Evolutionary conservation across 2,797 vertebrate species (phyloP).

Genomic region (Fringilla coelebs): DNA sequence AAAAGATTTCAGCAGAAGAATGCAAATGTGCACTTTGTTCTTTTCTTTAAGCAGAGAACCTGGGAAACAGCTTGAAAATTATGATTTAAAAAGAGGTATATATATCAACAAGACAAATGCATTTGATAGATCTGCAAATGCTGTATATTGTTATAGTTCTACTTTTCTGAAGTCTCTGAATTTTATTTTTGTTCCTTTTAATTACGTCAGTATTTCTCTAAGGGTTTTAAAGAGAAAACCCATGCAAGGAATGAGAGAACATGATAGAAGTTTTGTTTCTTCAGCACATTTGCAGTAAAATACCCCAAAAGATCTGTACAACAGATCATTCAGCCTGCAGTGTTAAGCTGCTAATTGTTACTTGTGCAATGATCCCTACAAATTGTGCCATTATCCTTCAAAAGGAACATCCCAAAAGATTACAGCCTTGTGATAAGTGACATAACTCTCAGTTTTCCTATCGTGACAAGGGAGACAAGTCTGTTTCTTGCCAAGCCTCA

Average conservation of each 20-base stretch:
- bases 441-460: neutral
- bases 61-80: neutral
- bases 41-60: neutral
- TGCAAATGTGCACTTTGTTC: neutral
- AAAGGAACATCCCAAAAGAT: neutral
- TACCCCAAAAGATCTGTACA: neutral
- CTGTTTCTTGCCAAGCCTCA: neutral
- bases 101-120: neutral
- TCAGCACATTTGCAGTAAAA: neutral
- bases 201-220: neutral
- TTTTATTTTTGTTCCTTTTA: neutral
- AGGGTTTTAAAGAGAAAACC: neutral
- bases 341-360: neutral
- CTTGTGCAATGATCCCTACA: neutral
- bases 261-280: neutral
- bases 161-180: neutral
- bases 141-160: neutral
- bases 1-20: neutral
- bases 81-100: neutral
- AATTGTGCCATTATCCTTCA: neutral
- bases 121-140: neutral
- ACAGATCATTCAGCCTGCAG: neutral
- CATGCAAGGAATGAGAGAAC: neutral
- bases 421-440: neutral
- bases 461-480: neutral